Percentiles rank a stretch among this genome's conserved stretches.
Evolutionary conservation across 2,888 invertebrate species (phyloP).

Genomic region (Ophion ventricosus): DNA sequence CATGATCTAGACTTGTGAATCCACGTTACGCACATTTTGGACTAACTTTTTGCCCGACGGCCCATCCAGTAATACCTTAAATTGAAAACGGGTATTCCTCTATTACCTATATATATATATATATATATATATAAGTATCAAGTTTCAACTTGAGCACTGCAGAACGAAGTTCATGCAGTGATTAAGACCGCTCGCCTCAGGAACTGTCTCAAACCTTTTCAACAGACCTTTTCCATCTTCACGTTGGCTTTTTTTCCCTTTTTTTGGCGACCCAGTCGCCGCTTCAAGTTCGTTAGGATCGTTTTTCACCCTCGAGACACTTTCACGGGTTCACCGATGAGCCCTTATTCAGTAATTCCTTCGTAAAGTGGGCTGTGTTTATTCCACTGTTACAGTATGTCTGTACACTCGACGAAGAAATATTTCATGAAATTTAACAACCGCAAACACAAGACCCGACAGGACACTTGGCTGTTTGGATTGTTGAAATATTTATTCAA

Average conservation of each 20-base stretch:
- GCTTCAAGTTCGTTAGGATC: conserved; percentile 33
- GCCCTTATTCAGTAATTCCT: conserved; percentile 38
- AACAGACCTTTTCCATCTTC: conserved; percentile 13
- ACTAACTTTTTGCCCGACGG: no score
- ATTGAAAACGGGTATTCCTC: no score
- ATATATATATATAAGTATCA: neutral
- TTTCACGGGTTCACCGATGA: conserved; percentile 59
- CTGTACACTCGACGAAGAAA: neutral
- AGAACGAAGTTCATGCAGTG: conserved; percentile 21
- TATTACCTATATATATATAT: neutral
- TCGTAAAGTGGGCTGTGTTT: neutral
- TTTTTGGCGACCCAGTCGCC: neutral
- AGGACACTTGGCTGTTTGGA: no score
- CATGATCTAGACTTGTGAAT: no score
- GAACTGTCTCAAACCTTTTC: conserved; percentile 15
- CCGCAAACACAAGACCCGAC: no score
- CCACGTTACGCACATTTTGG: no score
- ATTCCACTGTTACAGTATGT: neutral
- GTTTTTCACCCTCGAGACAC: conserved; percentile 53
- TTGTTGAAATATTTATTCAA: no score
- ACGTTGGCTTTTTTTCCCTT: neutral
- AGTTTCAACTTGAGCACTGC: conserved; percentile 3
- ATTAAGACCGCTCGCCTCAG: conserved; percentile 33
- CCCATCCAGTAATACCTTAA: no score
- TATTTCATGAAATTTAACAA: no score